Evolutionary conservation across 1,140 invertebrate genomes (phyloP), one percentile per base, ranked within the genome.

Genomic region (Ceratina calcarata): DNA sequence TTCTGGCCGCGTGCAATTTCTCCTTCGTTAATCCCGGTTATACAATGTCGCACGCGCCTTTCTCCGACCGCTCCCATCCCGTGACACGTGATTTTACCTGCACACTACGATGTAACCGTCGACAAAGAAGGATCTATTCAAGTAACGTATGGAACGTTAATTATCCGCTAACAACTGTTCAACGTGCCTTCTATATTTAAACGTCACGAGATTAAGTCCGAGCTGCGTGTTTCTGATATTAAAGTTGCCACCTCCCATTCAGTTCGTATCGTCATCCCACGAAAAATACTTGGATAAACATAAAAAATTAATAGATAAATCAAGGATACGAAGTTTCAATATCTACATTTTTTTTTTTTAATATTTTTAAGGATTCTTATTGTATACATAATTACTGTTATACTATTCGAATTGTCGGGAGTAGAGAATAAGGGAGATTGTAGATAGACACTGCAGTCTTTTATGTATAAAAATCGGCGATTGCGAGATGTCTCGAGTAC

Each of bases 1-100:
- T 18, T 12, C 6, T 22, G n/a, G 53, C 61, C 79, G 78, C 71
- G 83, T 27, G 67, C 51, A 68, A 71, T 58, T 77, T 69, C 60
- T 53, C 45, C 58, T 57, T 67, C 49, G 67, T 27, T 64, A n/a
- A 32, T 75, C 70, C 15, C 18, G 55, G 22, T 55, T 37, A 27
- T 55, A 64, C 58, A 55, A 20, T 22, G 61, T 18, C 32, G 22
- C 60, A 51, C 66, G 16, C 66, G 66, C 22, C 20, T n/a, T 20
- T 51, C 15, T 53, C 61, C 15, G 61, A 62, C 24, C 15, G 15
- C 24, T 61, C 22, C 16, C 16, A 37, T n/a, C 73, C 15, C 51
- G 49, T 20, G 49, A 64, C 72, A 67, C 32, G 64, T 15, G 49
- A 68, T 53, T 51, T 20, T 49, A 22, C 65, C 65, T 51, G 65